phyloP scores from a whole-genome alignment of 2,113 vertebrate species.

The Scalopus aquaticus region DNA sequence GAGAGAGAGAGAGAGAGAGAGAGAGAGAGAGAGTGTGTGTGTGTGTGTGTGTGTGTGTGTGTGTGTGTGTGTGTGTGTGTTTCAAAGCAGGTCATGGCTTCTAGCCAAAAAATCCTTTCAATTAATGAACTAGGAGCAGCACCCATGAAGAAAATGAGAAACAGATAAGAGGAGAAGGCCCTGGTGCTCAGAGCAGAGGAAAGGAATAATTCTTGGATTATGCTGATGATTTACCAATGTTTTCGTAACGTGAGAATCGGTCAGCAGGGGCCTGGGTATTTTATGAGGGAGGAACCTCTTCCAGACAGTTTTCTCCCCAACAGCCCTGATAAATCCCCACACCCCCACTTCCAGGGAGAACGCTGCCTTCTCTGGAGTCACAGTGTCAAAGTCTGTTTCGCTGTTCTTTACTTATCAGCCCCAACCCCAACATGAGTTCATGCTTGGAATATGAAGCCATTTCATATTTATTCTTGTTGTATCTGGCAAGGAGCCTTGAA shows the following conservation, averaged over 20 bases:
- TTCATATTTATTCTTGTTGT: constrained; percentile 81
- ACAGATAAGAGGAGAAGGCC: constrained; percentile 36
- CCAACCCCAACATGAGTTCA: constrained; percentile 68
- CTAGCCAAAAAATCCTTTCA: constrained; percentile 51
- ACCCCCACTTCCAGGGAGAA: constrained; percentile 56
- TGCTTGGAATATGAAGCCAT: constrained; percentile 80
- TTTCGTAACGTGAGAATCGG: constrained; percentile 63
- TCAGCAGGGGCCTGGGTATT: constrained; percentile 40
- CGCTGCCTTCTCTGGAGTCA: neutral
- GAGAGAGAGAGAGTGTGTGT: no score
- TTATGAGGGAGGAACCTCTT: constrained; percentile 53
- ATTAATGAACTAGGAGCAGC: constrained; percentile 38
- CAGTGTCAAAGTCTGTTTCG: constrained; percentile 49
- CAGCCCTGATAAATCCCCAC: constrained; percentile 36
- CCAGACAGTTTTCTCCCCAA: constrained; percentile 1
- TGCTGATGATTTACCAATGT: constrained; percentile 62
- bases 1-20: no score
- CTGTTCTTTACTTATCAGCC: constrained; percentile 65
- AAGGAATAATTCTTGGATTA: neutral
- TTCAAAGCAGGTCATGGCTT: neutral
- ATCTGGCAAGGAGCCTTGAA: constrained; percentile 81
- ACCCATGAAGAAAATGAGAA: constrained; percentile 69
- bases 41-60: neutral
- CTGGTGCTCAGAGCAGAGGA: neutral
- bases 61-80: neutral